Base-by-base conservation (phyloP, 1,140 invertebrate species). In the Nylanderia fulva region DNA sequence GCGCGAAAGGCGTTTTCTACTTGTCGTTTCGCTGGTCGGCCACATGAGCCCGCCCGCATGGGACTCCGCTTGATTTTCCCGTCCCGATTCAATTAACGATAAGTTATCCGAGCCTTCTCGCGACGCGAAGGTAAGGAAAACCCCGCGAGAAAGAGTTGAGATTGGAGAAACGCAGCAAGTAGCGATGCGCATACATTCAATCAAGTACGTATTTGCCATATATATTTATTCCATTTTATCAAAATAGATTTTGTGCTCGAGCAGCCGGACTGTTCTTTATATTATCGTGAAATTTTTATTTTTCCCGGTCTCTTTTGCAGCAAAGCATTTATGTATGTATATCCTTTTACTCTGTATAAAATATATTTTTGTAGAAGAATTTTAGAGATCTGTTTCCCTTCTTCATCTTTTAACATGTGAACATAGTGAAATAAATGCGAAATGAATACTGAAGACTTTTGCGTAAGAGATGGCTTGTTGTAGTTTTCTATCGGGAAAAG, bases 71-170 rank as follows among this genome's bases (percentile, higher is more conserved):
- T 15, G 52, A 72, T 52, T 82, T 33, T 15, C 18, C 42, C 63
- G 29, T 68, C 54, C 24, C 63, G 71, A 86, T 85, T 86, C 61
- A 83, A 86, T 84, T 75, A 75, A 27, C 68, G 79, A 84, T 75
- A 75, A 75, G 48, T 75, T 54, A 72, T 60, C 64, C 42, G 27
- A 21, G 36, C 21, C 13, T 27, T 45, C 4, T 13, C 4, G 33
- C 33, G 54, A 13, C 39, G n/a, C 29, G 29, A 1, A 33, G 13
- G 75, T 18, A 36, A 36, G 8, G 21, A n/a, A 45, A 27, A 13
- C 9, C 0, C 18, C 7, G 61, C 33, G 45, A 79, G 60, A 82
- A 71, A 82, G n/a, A 71, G 9, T 1, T 13, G 21, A n/a, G n/a
- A 29, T 6, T 24, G 0, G n/a, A 33, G 18, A 71, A 79, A 69